Conservation (phyloP, 2,888 invertebrate genomes). For the Zygothrica quintamaculata region DNA sequence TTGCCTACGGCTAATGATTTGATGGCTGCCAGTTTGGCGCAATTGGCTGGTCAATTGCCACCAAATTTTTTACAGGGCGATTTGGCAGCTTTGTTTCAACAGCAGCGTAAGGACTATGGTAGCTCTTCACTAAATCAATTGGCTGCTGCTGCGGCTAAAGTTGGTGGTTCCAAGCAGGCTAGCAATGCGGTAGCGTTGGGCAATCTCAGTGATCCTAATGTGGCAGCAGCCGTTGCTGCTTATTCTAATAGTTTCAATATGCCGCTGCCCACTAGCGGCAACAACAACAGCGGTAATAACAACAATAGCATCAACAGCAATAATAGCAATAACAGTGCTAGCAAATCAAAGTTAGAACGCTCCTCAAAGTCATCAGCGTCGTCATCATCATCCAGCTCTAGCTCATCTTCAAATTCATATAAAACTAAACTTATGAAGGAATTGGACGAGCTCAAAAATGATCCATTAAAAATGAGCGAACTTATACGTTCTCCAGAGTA, state of each 20-base stretch:
- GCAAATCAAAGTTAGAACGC: slow-evolving; percentile 80
- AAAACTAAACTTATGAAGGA: slow-evolving; percentile 84
- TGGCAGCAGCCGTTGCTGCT: slow-evolving; percentile 80
- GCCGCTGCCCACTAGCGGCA: slow-evolving; percentile 60
- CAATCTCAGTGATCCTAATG: slow-evolving; percentile 76
- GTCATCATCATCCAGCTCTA: slow-evolving; percentile 80
- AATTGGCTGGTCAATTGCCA: slow-evolving; percentile 83
- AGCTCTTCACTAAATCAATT: slow-evolving; percentile 83
- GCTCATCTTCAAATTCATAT: slow-evolving; percentile 82
- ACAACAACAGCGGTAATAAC: slow-evolving; percentile 32
- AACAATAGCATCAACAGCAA: slow-evolving; percentile 32
- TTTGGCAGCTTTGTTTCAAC: slow-evolving; percentile 81
- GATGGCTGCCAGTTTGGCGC: slow-evolving; percentile 84
- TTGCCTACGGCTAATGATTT: slow-evolving; percentile 82
- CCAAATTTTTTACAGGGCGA: slow-evolving; percentile 83
- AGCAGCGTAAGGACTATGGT: slow-evolving; percentile 83
- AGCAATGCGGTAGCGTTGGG: slow-evolving; percentile 30
- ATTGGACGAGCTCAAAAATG: slow-evolving; percentile 84
- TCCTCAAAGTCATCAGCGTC: slow-evolving; percentile 79
- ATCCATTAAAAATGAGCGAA: slow-evolving; percentile 84
- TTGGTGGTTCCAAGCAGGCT: slow-evolving; percentile 75
- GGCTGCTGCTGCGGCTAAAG: slow-evolving; percentile 83
- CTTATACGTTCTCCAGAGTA: slow-evolving; percentile 84
- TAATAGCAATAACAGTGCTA: slow-evolving; percentile 45
- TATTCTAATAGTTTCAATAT: slow-evolving; percentile 81